Evolutionary conservation across 2,888 invertebrate species (phyloP), one percentile per base, ranked within the genome.

Genomic region (Notodonta ziczac): DNA sequence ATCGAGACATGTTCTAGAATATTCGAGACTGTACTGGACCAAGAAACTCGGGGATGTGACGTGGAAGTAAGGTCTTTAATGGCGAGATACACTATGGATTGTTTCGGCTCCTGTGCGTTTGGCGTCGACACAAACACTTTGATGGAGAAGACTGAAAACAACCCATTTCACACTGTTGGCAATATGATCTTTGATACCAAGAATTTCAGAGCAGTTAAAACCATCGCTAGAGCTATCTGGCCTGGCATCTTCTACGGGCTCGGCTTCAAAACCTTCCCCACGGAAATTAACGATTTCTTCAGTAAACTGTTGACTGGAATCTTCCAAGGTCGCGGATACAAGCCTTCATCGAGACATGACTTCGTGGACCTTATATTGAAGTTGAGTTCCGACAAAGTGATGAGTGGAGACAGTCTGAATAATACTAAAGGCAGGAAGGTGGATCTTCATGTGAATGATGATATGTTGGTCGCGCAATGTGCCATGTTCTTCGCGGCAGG

Each of bases 391-490:
- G 74, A 82, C 8, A 73, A 80, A 7, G 69, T 60, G 13, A 73
- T 89, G 32, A 67, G 64, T 2, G 89, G 88, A 0, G 86, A 87
- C 60, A 80, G 81, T 56, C 66, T 88, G 32, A 81, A 80, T 50
- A 68, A 10, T 40, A 78, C 77, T 0, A 73, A 63, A 0, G 68
- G 67, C 3, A 74, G 80, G 13, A 84, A 76, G 56, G 70, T 80
- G 0, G 67, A 69, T 12, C 44, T 90, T 0, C 76, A 83, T 4
- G 74, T 94, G 0, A 82, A 88, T 0, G 76, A 94, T 12, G 85
- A 93, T 4, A 76, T 95, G 48, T 68, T 95, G 6, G 87, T 92
- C 0, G 90, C 94, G 0, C 95, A 95, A 61, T 92, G 94, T 4
- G 87, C 94, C 42, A 76, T 94, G 0, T 95, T 96, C 59, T 89